Evolutionary conservation across 2,113 vertebrate genomes (phyloP).

Genomic region (Smithornis capensis): DNA sequence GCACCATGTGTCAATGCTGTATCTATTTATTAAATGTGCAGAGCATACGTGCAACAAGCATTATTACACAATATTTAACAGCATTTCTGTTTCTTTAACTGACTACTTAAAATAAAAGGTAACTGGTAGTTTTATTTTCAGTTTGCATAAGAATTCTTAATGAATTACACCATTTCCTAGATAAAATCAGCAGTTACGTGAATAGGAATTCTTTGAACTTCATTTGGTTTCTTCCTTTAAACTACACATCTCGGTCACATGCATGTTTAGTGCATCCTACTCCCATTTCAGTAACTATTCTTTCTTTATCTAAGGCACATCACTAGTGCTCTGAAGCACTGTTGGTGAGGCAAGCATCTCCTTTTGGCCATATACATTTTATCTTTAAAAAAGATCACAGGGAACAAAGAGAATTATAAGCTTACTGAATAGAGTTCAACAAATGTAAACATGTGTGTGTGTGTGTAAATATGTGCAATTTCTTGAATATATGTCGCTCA

Average conservation of each 20-base stretch:
- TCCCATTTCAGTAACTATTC: not conserved
- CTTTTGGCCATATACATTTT: not conserved
- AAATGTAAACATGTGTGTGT: fast-evolving
- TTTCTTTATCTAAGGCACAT: not conserved
- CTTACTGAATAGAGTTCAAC: not conserved
- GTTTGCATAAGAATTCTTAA: not conserved
- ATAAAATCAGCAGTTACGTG: not conserved
- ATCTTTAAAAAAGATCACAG: not conserved
- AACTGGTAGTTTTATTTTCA: not conserved
- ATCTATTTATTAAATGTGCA: not conserved
- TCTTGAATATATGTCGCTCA: not conserved
- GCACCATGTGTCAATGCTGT: fast-evolving
- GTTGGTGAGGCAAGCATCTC: not conserved
- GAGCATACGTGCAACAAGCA: not conserved
- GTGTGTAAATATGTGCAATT: not conserved
- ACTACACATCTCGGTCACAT: not conserved
- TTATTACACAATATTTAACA: not conserved
- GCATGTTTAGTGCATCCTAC: not conserved
- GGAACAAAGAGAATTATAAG: not conserved
- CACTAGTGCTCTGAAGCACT: not conserved
- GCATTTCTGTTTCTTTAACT: not conserved
- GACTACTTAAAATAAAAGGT: not conserved
- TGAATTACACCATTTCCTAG: not conserved
- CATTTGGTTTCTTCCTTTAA: not conserved
- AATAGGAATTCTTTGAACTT: not conserved